Evolutionary conservation across 2,888 invertebrate genomes (phyloP), one percentile per base, ranked within the genome.

Genomic region (Watsonalla binaria): DNA sequence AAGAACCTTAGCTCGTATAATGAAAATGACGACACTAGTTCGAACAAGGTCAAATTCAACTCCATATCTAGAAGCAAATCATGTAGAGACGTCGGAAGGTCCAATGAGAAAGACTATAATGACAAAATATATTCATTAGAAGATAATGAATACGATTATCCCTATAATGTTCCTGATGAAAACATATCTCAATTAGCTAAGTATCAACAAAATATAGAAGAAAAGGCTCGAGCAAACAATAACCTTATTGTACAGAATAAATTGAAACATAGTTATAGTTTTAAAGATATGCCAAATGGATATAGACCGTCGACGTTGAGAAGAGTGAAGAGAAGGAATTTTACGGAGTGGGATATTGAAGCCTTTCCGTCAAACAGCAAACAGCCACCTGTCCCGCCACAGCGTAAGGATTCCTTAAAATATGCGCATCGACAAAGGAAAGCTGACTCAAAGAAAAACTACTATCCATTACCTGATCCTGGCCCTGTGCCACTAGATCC

Each of bases 281-380:
- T 93, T 62, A 92, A 92, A 70, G 92, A 93, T 68, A 86, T 93
- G 76, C 90, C 90, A 56, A 93, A 92, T 74, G 93, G 93, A 15
- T 93, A 93, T 66, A 91, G 82, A 61, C 93, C 93, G 0, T 93
- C 93, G 0, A 92, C 93, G 0, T 66, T 93, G 56, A 85, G 89
- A 64, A 84, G 92, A 55, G 92, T 93, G 15, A 91, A 92, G 60
- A 80, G 92, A 54, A 86, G 92, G 59, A 92, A 92, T 67, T 92
- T 91, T 62, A 90, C 88, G 1, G 92, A 92, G 58, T 93, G 93
- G 93, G 92, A 93, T 71, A 90, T 91, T 47, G 91, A 91, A 62
- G 72, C 84, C 0, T 87, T 84, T 58, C 76, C 74, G 53, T 70
- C 78, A 15, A 85, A 78, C 60, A 84, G 80, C 51, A 84, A 84